A percentile compares a stretch with the other conserved stretches of the same genome.
Conservation (phyloP, 1,140 invertebrate genomes). For the Cyphomyrmex costatus region DNA sequence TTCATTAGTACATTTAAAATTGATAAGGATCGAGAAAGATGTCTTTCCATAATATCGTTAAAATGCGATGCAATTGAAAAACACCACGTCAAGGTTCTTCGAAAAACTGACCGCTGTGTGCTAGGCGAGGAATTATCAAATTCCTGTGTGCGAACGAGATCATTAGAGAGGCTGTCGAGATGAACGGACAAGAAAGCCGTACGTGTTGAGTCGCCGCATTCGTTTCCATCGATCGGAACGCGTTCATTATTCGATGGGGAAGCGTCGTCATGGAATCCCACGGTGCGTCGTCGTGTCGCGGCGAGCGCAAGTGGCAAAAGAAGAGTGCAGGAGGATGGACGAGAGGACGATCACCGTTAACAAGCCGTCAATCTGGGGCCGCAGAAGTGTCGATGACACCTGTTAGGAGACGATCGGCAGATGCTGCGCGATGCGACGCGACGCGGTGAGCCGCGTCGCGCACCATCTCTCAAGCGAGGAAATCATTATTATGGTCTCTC, state of each 20-base stretch:
- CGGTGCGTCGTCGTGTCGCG: neutral
- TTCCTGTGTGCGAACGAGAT: constrained; percentile 70
- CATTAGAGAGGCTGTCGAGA: constrained; percentile 63
- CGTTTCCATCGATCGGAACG: constrained; percentile 65
- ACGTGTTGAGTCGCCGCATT: constrained; percentile 63
- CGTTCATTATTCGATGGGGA: constrained; percentile 65
- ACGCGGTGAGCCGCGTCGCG: constrained; percentile 14
- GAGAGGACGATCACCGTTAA: constrained; percentile 55
- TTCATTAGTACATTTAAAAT: neutral
- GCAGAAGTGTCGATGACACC: constrained; percentile 65
- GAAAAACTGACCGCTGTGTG: constrained; percentile 30
- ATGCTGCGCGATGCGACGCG: constrained; percentile 32
- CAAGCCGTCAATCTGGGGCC: constrained; percentile 60
- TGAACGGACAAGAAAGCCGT: constrained; percentile 66
- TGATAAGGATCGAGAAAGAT: neutral
- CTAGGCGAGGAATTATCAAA: constrained; percentile 65
- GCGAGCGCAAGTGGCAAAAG: constrained; percentile 22
- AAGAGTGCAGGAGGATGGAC: constrained; percentile 50
- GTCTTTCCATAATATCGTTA: constrained; percentile 40
- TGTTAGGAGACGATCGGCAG: constrained; percentile 45
- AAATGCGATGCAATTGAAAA: constrained; percentile 38
- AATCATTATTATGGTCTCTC: constrained; percentile 31
- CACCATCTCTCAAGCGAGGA: constrained; percentile 36
- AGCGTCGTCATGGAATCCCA: constrained; percentile 39
- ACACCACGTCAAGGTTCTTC: neutral